Evolutionary conservation across 64 coral and sea anemone species (phyloP), one percentile per base, ranked within the genome.

Genomic region (Actinia equina): DNA sequence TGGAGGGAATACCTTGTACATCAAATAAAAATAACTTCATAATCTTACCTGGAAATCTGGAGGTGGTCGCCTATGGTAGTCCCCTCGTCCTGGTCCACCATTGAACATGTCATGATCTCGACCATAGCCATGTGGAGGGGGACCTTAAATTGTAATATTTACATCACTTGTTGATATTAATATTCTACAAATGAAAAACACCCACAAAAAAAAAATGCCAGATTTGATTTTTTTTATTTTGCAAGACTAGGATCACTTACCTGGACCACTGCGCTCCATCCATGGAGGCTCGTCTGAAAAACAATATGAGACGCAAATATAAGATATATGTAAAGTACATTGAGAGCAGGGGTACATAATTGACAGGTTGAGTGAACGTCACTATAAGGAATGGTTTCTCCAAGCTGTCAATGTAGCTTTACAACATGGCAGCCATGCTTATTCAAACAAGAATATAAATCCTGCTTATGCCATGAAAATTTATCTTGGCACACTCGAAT

Each of bases 261-360:
- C 97, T 88, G 97, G 82, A 77, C 93, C 86, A 80, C 93, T 88
- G 43, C 86, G 93, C 18, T 99, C 97, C 93, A 95, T 95, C 97
- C 97, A 99, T 45, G 93, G 80, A 43, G 97, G 97, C 70, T 99
- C 97, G 97, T 99, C 97, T 99, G 78, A 55, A 89, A 85, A 79
- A 83, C 4, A 89, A 82, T 79, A 86, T 46, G 42, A 20, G 87
- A 44, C 15, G 7, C 27, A 41, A 9, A 13, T 27, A 74, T 74
- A 65, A 25, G 55, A 11, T 16, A 57, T 11, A 44, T 18, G 76
- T 13, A 41, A 4, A 78, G 19, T 22, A 57, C 22, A 41, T 22
- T 78, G 25, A 37, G 3, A 77, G 25, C 43, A 27, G 25, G 26
- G 26, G 26, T 11, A 77, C 4, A 49, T 49, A 8, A 49, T 49